Evolutionary conservation across 2,113 vertebrate genomes (phyloP), one percentile per base, ranked within the genome.

Genomic region (Amazona guildingii): DNA sequence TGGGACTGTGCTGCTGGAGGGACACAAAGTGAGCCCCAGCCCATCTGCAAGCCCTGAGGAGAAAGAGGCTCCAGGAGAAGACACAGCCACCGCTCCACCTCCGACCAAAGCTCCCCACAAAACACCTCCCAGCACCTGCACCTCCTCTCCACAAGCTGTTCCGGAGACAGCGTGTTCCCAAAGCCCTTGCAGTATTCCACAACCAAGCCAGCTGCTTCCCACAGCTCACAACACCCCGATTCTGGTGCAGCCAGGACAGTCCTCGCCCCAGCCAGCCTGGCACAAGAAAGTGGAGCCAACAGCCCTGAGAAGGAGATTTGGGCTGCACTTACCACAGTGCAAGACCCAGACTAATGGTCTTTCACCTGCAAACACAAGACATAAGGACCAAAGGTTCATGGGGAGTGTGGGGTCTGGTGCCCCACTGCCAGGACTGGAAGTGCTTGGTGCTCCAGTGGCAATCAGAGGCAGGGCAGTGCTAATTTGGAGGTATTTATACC

Each of bases 301-400:
- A 80, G 86, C 91, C 93, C 94, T 86, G 29, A 29, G 57, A 17
- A 43, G 57, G 55, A 70, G 77, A 7, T 35, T 13, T 23, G 82
- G 85, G 93, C 94, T 2, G 9, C 84, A 97, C 97, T 97, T 97
- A 97, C 97, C 94, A 0, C 86, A 72, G 89, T 29, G 8, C 18
- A 3, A 85, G 83, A 77, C 91, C 92, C 91, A 90, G 66, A 83
- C 62, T 80, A 83, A 79, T 73, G 86, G 6, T 96, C 46, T 84
- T 35, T 95, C 95, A 97, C 97, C 97, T 97, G 96, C 66, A 87
- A 95, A 94, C 88, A 96, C 62, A 97, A 96, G 90, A 97, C 9
- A 83, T 59, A 35, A 76, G 90, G 74, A 84, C 83, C 21, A 2
- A 49, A 55, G 0, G 12, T 68, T 70, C 8, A 2, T 3, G 7